These are phyloP conservation scores for Megaleporinus macrocephalus DNA, from an alignment of 2,113 vertebrate genomes.

Conservation along the genomic window DNA sequence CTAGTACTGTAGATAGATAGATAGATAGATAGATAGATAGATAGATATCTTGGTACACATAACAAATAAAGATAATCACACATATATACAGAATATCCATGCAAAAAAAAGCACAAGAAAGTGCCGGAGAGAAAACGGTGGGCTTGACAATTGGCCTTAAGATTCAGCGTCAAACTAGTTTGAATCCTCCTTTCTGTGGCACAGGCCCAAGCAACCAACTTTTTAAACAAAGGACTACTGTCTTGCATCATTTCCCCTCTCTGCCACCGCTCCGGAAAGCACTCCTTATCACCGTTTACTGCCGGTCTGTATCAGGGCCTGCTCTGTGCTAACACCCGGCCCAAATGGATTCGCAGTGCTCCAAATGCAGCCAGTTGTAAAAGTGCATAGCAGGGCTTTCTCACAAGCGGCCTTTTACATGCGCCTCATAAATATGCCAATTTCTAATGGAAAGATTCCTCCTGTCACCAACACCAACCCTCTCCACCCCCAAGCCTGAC, in stretches of 20 bases:
- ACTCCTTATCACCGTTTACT: conserved; percentile 76
- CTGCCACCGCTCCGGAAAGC: conserved; percentile 48
- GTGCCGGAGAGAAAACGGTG: neutral
- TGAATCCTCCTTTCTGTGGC: conserved; percentile 74
- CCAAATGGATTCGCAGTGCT: conserved; percentile 46
- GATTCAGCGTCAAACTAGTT: conserved; percentile 65
- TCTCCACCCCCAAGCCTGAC: neutral
- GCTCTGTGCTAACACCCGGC: conserved; percentile 48
- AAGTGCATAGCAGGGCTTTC: conserved; percentile 30
- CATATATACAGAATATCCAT: conserved; percentile 45
- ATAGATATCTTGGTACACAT: neutral
- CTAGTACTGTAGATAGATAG: too few relatives aligned
- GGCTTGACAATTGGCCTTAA: conserved; percentile 63
- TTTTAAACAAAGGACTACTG: conserved; percentile 81
- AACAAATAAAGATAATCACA: conserved; percentile 39
- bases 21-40: too few relatives aligned
- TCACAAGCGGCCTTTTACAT: conserved; percentile 37
- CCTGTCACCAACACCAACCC: conserved; percentile 24
- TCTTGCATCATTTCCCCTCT: conserved; percentile 77
- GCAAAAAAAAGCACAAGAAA: conserved; percentile 10
- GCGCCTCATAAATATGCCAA: conserved; percentile 38
- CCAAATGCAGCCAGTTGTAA: conserved; percentile 43
- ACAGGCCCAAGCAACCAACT: conserved; percentile 71
- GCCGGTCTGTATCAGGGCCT: conserved; percentile 51
- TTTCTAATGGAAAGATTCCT: conserved; percentile 46